Evolutionary conservation across 1,140 invertebrate genomes (phyloP).

Genomic region (Chlorops oryzae): DNA sequence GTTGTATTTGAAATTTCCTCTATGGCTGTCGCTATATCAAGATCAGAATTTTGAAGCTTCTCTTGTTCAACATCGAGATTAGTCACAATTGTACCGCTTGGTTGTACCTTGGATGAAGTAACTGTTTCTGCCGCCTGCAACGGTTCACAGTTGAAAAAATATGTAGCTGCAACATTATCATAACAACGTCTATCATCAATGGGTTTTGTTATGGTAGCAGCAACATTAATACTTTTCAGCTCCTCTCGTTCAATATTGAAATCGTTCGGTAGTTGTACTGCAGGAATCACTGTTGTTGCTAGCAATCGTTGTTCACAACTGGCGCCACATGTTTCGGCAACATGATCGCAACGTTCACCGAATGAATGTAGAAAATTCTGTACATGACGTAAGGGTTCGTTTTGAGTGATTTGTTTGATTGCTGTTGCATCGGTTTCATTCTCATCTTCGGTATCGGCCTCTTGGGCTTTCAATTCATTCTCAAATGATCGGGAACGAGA

Average conservation of each 20-base stretch:
- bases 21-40: not conserved
- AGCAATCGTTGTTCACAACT: not conserved
- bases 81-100: too few relatives aligned
- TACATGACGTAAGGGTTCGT: slow-evolving; percentile 35
- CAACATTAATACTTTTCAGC: too few relatives aligned
- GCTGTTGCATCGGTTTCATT: slow-evolving; percentile 21
- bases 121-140: not conserved
- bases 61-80: not conserved
- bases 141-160: too few relatives aligned
- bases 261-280: too few relatives aligned
- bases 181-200: too few relatives aligned
- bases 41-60: not conserved
- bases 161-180: too few relatives aligned
- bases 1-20: slow-evolving; percentile 14
- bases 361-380: slow-evolving; percentile 45
- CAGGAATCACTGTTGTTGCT: too few relatives aligned
- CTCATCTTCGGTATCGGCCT: slow-evolving; percentile 36
- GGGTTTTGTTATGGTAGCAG: not conserved
- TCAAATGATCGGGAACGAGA: slow-evolving; percentile 12
- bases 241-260: too few relatives aligned
- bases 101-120: not conserved
- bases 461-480: not conserved
- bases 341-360: slow-evolving; percentile 8
- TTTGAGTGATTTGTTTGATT: slow-evolving; percentile 18
- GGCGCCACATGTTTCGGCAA: not conserved